A percentile compares a stretch with the other conserved stretches of the same genome.
Conservation (phyloP, 92 coral and sea anemone species). For the Zoanthus solanderi region DNA sequence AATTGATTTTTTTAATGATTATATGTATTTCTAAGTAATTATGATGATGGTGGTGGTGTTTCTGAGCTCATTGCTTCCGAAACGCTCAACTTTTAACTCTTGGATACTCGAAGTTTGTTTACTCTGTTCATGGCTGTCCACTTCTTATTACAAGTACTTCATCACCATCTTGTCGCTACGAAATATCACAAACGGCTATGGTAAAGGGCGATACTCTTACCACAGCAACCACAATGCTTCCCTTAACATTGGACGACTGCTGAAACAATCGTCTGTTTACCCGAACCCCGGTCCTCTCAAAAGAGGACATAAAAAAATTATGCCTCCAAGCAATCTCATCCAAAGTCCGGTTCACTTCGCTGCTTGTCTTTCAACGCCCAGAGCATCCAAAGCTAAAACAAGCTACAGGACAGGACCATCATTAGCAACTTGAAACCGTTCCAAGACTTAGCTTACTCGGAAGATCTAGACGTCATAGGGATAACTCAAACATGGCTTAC, state of each 20-base stretch:
- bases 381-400: conserved; percentile 49
- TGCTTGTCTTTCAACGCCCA: conserved; percentile 57
- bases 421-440: conserved; percentile 53
- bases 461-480: conserved; percentile 52
- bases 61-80: too few species aligned
- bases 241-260: conserved; percentile 1
- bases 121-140: too few species aligned
- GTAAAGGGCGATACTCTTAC: neutral
- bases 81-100: too few species aligned
- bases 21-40: too few species aligned
- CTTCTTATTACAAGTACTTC: too few species aligned
- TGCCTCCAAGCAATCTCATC: neutral
- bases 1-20: too few species aligned
- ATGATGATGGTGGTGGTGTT: too few species aligned
- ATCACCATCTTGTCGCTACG: neutral
- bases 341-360: conserved; percentile 19
- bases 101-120: too few species aligned
- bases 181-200: neutral
- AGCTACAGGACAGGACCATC: conserved; percentile 48
- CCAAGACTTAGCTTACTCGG: conserved; percentile 46
- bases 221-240: neutral
- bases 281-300: conserved; percentile 20
- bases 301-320: neutral
- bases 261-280: neutral
- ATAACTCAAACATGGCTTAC: conserved; percentile 62